These are phyloP conservation scores for Ictalurus punctatus DNA, from an alignment of 2,113 vertebrate genomes.

Conservation along the genomic window DNA sequence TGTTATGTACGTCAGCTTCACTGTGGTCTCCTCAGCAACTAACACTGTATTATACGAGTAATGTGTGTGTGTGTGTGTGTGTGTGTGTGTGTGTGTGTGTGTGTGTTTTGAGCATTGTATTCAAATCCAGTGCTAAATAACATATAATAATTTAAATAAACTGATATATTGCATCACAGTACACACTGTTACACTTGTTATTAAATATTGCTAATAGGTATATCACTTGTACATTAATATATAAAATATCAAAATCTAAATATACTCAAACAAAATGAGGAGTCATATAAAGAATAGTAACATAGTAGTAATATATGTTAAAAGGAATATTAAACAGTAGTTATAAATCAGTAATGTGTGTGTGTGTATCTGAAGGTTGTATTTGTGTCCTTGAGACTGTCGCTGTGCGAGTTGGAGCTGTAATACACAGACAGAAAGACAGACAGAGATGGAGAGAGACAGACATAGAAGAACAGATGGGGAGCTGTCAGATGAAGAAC, in stretches of 20 bases:
- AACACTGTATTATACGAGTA: background rate
- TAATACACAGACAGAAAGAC: conserved; percentile 24
- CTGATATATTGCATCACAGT: background rate
- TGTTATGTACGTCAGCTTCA: background rate
- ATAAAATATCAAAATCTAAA: background rate
- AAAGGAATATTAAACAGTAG: background rate
- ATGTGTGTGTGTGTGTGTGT: too few species aligned
- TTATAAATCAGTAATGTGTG: background rate
- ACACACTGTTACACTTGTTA: background rate
- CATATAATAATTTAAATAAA: background rate
- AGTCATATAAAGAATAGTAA: background rate
- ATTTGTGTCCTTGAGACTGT: conserved; percentile 27
- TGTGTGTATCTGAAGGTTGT: background rate
- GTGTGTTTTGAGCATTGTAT: background rate
- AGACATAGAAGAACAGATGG: conserved; percentile 60
- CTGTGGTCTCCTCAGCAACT: background rate
- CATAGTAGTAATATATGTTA: background rate
- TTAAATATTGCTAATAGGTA: background rate
- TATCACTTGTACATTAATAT: background rate
- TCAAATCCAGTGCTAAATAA: background rate
- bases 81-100: too few species aligned
- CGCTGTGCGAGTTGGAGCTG: conserved; percentile 17
- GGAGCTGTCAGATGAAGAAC: conserved; percentile 50
- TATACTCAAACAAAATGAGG: background rate
- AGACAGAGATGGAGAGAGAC: conserved; percentile 24